Percentiles rank a stretch among this genome's conserved stretches.
Evolutionary conservation across 1,140 invertebrate species (phyloP).

Genomic region (Sitobion miscanthi): DNA sequence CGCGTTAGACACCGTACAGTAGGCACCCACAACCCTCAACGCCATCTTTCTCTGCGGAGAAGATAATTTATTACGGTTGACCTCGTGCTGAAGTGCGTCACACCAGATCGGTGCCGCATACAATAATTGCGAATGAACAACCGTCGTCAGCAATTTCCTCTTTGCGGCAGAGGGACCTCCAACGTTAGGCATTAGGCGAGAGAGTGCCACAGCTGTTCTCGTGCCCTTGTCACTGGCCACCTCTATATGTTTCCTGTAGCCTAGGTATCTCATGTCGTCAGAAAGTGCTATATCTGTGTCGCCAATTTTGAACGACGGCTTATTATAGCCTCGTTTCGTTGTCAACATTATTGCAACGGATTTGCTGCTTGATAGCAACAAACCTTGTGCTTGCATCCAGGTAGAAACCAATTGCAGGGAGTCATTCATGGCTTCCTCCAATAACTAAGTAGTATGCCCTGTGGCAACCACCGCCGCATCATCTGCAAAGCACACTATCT

Average conservation of each 20-base stretch:
- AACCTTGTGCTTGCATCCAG: neutral
- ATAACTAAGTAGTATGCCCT: neutral
- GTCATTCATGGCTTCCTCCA: neutral
- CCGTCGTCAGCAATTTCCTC: neutral
- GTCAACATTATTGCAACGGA: neutral
- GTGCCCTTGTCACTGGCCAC: neutral
- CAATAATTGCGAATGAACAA: neutral
- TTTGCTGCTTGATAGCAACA: neutral
- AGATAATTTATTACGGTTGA: neutral
- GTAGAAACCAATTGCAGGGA: neutral
- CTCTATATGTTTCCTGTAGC: neutral
- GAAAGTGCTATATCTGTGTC: neutral
- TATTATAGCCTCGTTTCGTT: neutral
- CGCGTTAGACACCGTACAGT: neutral
- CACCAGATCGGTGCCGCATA: neutral
- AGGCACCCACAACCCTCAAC: neutral
- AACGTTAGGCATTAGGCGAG: neutral
- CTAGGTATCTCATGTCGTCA: neutral
- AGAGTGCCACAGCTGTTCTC: neutral
- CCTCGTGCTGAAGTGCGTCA: neutral
- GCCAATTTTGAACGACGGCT: neutral
- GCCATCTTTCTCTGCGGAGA: neutral
- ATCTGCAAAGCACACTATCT: slow-evolving; percentile 61
- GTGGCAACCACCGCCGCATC: slow-evolving; percentile 60
- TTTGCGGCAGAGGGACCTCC: neutral